Base-by-base conservation (phyloP, 2,797 vertebrate species). In the Kryptolebias ocellatus region DNA sequence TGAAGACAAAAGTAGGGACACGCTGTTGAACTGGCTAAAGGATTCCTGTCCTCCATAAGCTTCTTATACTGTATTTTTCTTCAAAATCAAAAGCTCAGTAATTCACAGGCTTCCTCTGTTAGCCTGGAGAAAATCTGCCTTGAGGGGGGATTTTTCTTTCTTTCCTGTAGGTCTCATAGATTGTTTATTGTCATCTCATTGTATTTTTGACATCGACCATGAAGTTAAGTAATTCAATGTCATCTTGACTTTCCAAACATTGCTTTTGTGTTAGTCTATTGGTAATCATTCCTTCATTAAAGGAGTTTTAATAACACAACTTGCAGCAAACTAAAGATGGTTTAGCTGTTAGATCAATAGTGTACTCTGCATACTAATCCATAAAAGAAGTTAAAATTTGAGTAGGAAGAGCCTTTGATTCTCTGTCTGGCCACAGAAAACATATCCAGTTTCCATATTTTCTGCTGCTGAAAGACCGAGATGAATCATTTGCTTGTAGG, bases 341-440 rank as follows among this genome's bases (percentile, higher is more conserved):
- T 81, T 67, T 64, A 73, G 64, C 51, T 53, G 62, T 49, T 70
- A 57, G 65, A 83, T 86, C 76, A 75, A 74, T 80, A 82, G 60
- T 68, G 71, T 14, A 79, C 69, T 79, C 68, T 74, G 70, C 73
- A 68, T 60, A 70, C 70, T 81, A 54, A 78, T 87, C 68, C 53
- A 53, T 53, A 39, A 72, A 78, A 80, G 80, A 71, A 66, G 66
- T 75, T 81, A 24, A 85, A 87, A 80, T 81, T 69, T 81, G 83
- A 82, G 80, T 84, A 80, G 82, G 81, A 81, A 76, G 79, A 77
- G 47, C 28, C 65, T 81, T 82, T 90, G 79, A 87, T 87, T 84
- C 81, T 90, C 74, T 88, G 87, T 90, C 83, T 92, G 89, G 89
- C 72, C 77, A 81, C 70, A 83, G 74, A 81, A 79, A 88, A 80